Percentiles rank a stretch among this genome's conserved stretches.
These are phyloP conservation scores for Catharus minimus DNA, from an alignment of 2,113 vertebrate species.

Conservation along the genomic window DNA sequence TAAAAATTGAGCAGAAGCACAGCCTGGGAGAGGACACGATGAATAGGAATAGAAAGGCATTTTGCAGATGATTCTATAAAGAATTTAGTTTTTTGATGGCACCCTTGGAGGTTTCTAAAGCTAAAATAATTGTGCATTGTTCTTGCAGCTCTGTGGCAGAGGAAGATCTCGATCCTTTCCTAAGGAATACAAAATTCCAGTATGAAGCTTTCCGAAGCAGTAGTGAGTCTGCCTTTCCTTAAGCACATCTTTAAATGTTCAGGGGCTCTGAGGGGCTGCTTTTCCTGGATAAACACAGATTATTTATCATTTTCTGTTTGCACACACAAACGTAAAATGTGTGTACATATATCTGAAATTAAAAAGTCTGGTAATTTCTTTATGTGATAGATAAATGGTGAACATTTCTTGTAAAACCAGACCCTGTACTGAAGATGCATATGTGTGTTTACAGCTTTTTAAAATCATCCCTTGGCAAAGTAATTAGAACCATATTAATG, in stretches of 20 bases:
- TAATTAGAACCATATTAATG: neutral
- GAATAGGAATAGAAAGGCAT: neutral
- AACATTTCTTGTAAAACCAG: neutral
- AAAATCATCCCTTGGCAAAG: neutral
- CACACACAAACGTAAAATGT: neutral
- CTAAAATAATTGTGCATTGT: neutral
- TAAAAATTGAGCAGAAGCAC: neutral
- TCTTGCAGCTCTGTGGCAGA: slow-evolving; percentile 79
- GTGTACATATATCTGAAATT: accelerated
- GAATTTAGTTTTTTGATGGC: neutral
- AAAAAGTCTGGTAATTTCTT: accelerated
- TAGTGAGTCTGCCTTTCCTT: slow-evolving; percentile 80
- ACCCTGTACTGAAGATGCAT: neutral
- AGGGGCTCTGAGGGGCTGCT: neutral
- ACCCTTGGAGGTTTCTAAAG: neutral
- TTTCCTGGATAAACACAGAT: neutral
- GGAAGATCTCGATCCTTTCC: slow-evolving; percentile 85
- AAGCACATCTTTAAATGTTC: neutral
- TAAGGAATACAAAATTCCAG: slow-evolving; percentile 86
- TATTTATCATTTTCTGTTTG: neutral
- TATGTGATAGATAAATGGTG: neutral
- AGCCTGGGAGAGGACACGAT: neutral
- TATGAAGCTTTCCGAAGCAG: slow-evolving; percentile 90
- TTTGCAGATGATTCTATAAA: neutral
- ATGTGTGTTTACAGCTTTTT: neutral